Conservation (phyloP, 92 coral and sea anemone species). For the Montipora capitata region DNA sequence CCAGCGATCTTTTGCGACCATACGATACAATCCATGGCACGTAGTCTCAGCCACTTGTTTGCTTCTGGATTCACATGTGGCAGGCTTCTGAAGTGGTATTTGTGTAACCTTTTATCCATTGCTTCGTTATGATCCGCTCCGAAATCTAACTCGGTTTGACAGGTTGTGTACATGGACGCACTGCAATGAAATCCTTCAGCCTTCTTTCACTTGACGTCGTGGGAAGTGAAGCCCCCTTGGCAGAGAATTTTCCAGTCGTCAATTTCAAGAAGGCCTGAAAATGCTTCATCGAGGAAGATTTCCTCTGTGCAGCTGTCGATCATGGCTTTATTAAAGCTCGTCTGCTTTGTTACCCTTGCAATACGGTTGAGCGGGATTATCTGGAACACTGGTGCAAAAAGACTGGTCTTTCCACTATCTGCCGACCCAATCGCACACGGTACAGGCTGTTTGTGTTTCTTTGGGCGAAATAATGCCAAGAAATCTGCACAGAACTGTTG, state of each 20-base stretch:
- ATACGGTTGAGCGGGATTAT: conserved; percentile 28
- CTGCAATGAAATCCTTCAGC: conserved; percentile 47
- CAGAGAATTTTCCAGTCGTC: conserved; percentile 75
- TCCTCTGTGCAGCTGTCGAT: conserved; percentile 36
- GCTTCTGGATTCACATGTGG: conserved; percentile 51
- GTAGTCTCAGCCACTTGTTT: conserved; percentile 51
- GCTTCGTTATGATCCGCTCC: conserved; percentile 61
- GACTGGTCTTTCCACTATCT: conserved; percentile 63
- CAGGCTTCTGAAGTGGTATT: conserved; percentile 37
- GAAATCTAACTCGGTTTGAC: conserved; percentile 58
- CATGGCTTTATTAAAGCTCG: conserved; percentile 63
- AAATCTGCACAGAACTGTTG: conserved; percentile 2
- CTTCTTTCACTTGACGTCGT: conserved; percentile 56
- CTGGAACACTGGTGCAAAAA: conserved; percentile 59
- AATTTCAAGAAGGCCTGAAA: conserved; percentile 19
- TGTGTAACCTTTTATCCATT: conserved; percentile 57
- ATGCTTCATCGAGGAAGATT: conserved; percentile 68
- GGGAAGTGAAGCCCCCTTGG: conserved; percentile 65
- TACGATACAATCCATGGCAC: conserved; percentile 67
- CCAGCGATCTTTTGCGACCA: conserved; percentile 34
- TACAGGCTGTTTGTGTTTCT: conserved; percentile 55
- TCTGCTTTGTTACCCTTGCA: conserved; percentile 59
- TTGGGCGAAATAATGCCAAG: not conserved
- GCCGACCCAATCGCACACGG: conserved; percentile 67
- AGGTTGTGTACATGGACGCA: conserved; percentile 35